A percentile compares a stretch with the other conserved stretches of the same genome.
These are phyloP conservation scores for Sympetrum striolatum DNA, from an alignment of 2,888 invertebrate species.

Conservation along the genomic window DNA sequence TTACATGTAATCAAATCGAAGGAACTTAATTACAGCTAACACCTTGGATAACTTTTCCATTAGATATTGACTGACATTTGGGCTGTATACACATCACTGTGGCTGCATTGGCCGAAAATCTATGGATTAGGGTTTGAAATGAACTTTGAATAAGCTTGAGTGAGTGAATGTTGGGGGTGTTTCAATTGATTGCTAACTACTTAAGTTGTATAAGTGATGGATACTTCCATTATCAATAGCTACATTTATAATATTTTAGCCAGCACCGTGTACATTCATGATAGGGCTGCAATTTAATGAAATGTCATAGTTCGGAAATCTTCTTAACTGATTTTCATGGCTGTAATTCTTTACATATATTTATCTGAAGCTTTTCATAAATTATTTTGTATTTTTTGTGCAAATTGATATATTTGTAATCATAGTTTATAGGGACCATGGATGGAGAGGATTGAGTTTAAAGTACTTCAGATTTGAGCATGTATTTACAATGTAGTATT, in stretches of 20 bases:
- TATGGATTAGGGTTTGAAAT: background rate
- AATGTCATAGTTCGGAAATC: background rate
- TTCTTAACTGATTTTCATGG: background rate
- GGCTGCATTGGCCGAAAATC: background rate
- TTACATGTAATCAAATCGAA: background rate
- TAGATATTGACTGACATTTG: background rate
- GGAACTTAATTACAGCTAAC: background rate
- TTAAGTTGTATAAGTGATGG: background rate
- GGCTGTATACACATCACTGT: background rate
- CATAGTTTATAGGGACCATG: slow-evolving; percentile 33
- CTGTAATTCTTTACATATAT: slow-evolving; percentile 7
- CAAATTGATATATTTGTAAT: slow-evolving; percentile 31
- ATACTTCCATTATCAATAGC: background rate
- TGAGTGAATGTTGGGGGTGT: background rate
- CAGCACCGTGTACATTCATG: background rate
- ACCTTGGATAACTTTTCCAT: slow-evolving; percentile 11
- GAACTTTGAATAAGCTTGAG: background rate
- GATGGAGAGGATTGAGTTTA: background rate
- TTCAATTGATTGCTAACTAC: background rate
- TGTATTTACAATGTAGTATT: slow-evolving; percentile 9
- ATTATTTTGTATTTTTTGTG: slow-evolving; percentile 9
- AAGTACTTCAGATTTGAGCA: background rate
- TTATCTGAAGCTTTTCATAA: slow-evolving; percentile 9
- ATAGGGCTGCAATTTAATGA: background rate
- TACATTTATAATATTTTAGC: background rate